Evolutionary conservation across 2,888 invertebrate species (phyloP), one percentile per base, ranked within the genome.

Genomic region (Drosophila meridiana): DNA sequence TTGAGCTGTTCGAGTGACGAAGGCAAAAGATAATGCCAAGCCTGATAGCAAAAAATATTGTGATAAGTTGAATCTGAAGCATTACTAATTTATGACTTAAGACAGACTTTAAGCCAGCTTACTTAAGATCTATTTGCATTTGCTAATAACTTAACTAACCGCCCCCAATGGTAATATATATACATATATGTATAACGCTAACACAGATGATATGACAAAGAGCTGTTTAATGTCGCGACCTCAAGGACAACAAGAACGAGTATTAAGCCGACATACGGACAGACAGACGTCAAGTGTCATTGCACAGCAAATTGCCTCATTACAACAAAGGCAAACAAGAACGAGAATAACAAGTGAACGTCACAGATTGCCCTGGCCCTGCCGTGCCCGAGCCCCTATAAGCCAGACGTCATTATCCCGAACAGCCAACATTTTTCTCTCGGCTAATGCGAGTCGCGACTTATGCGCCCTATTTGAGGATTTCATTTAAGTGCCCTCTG

Each of bases 381-480:
- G 48, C 38, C 48, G 32, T 36, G 48, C 56, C 40, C 42, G n/a
- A n/a, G 7, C 20, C 1, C 1, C 20, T 20, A 20, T 20, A 30
- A 34, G 50, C 28, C 43, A 61, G 55, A 59, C 50, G 45, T 65
- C 58, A 76, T 76, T 77, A 71, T 67, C 55, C 60, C 58, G 28
- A 61, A 9, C 36, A 57, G 36, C 45, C 32, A 32, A 60, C 36
- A 67, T 76, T 70, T 76, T 67, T 64, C 57, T 56, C 48, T 69
- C 61, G 66, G 87, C 73, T 88, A 80, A 85, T 90, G 90, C 67
- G 72, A 88, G 87, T 75, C 75, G 89, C 90, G 89, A 90, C 89
- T 90, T 90, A 80, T 83, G 75, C 76, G 69, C 64, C 59, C 80
- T 75, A 80, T 85, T 75, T 75, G 48, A 77, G 73, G 87, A 82